Percentiles rank a stretch among this genome's conserved stretches.
Evolutionary conservation across 2,888 invertebrate species (phyloP).

Genomic region (Diarsia dahlii): DNA sequence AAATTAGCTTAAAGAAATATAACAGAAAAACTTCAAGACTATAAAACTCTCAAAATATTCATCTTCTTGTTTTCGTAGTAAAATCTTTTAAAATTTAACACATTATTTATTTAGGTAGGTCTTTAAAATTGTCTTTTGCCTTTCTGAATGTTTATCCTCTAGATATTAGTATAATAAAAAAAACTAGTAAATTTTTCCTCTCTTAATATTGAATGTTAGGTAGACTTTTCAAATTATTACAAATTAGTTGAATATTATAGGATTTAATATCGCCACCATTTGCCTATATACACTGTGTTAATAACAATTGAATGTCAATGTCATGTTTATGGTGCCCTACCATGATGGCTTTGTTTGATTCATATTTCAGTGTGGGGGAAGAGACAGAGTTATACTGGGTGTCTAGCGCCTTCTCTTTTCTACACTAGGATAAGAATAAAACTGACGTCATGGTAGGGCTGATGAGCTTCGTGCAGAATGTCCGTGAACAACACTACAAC

Average conservation of each 20-base stretch:
- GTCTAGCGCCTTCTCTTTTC: too few species aligned
- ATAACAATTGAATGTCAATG: conserved; percentile 9
- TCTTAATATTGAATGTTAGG: conserved; percentile 61
- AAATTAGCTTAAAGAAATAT: neutral
- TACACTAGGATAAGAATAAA: too few species aligned
- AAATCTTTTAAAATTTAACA: conserved; percentile 26
- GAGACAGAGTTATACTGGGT: too few species aligned
- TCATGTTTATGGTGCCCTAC: neutral
- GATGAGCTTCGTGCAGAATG: conserved; percentile 20
- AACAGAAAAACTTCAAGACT: neutral
- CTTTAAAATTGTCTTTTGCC: conserved; percentile 64
- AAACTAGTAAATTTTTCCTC: conserved; percentile 52
- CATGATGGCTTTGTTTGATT: too few species aligned
- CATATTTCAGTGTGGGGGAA: too few species aligned
- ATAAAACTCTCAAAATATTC: neutral
- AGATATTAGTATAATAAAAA: conserved; percentile 41
- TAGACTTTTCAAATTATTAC: conserved; percentile 61
- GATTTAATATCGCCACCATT: conserved; percentile 34
- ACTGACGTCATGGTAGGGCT: too few species aligned
- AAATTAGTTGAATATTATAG: conserved; percentile 42
- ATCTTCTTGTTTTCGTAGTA: conserved; percentile 22
- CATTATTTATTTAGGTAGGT: conserved; percentile 61
- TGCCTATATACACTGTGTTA: conserved; percentile 42
- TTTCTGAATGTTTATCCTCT: conserved; percentile 56
- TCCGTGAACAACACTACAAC: neutral